These are phyloP conservation scores for Caerostris extrusa DNA, from an alignment of 1,140 invertebrate genomes.

Conservation along the genomic window DNA sequence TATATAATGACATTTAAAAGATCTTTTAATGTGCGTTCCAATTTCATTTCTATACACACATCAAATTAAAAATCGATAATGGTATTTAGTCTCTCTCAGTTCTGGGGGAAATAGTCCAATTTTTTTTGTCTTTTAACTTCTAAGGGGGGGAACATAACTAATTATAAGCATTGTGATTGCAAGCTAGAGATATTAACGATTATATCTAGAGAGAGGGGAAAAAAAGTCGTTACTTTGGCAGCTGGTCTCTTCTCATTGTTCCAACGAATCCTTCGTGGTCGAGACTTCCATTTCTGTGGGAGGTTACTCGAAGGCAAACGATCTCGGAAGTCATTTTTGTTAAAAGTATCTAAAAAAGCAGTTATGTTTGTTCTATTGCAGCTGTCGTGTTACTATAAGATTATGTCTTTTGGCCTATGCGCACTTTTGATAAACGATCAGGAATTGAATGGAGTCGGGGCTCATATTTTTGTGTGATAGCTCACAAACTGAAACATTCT, in stretches of 20 bases:
- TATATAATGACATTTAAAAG: no score
- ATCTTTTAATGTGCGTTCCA: no score
- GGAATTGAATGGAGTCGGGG: background rate
- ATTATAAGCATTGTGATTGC: background rate
- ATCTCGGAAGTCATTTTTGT: background rate
- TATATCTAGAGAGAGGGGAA: background rate
- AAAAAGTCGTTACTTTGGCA: background rate
- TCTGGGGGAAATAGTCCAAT: no score
- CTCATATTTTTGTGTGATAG: background rate
- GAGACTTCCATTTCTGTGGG: background rate
- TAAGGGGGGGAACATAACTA: background rate
- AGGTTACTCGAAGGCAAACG: background rate
- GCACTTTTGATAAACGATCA: background rate
- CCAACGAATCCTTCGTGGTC: slow-evolving; percentile 11
- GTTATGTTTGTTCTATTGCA: background rate
- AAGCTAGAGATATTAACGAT: background rate
- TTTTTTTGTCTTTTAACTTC: background rate
- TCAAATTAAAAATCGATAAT: no score
- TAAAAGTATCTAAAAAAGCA: slow-evolving; percentile 9
- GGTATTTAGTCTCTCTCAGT: no score
- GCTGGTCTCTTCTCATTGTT: background rate
- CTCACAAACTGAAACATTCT: background rate
- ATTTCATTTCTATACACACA: no score
- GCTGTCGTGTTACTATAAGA: background rate
- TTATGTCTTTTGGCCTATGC: background rate